Percentiles rank a stretch among this genome's conserved stretches.
phyloP scores from a whole-genome alignment of 2,797 vertebrate genomes.

The Mormyrus hasselquistii region DNA sequence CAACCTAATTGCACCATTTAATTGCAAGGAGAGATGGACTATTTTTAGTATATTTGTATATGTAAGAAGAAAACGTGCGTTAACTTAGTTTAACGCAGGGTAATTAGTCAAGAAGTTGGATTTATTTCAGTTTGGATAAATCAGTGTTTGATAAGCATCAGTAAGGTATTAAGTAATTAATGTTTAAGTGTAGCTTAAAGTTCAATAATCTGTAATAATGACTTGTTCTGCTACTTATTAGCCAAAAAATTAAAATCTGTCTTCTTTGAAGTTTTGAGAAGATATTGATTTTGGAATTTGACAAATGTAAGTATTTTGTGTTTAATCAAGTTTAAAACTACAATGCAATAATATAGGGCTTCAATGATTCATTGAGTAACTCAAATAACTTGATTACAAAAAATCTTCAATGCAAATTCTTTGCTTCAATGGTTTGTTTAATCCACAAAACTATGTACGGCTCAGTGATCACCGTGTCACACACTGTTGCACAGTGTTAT shows the following conservation, averaged over 20 bases:
- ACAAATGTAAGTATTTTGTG: neutral
- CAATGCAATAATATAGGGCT: neutral
- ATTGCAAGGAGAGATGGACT: neutral
- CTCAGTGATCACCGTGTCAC: too few species aligned
- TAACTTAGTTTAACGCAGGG: neutral
- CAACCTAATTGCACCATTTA: neutral
- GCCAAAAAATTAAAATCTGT: neutral
- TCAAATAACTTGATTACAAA: neutral
- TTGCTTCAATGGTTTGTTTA: neutral
- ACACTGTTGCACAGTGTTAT: too few species aligned
- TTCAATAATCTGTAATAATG: neutral
- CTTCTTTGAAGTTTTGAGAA: neutral
- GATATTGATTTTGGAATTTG: neutral
- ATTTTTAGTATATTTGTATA: neutral
- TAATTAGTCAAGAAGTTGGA: neutral
- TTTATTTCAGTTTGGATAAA: neutral
- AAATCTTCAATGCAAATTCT: neutral
- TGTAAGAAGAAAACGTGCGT: neutral
- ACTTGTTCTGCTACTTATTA: neutral
- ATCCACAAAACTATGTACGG: neutral
- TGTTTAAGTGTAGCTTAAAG: too few species aligned
- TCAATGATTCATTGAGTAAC: neutral
- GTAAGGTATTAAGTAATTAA: neutral
- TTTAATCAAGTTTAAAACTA: neutral
- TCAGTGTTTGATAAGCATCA: neutral